These are phyloP conservation scores for Eulithis prunata DNA, from an alignment of 2,888 invertebrate genomes.

Conservation along the genomic window DNA sequence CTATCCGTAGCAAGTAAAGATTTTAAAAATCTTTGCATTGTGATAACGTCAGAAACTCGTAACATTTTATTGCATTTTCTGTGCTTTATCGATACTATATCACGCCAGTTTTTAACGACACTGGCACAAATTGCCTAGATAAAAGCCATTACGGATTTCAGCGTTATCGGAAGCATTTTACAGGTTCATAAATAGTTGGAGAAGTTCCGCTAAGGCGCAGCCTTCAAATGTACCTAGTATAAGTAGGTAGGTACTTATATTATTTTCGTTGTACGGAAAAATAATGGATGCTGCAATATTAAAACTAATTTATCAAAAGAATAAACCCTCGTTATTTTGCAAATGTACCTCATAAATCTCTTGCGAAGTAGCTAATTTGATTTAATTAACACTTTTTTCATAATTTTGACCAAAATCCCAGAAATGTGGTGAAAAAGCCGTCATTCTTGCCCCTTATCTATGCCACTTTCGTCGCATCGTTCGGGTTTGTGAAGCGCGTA, in stretches of 20 bases:
- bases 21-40: background rate
- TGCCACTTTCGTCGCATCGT: conserved; percentile 32
- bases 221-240: background rate
- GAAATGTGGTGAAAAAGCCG: conserved; percentile 17
- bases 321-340: background rate
- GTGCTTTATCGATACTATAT: conserved; percentile 42
- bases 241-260: background rate
- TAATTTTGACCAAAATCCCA: background rate
- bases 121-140: conserved; percentile 52
- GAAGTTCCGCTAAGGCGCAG: conserved; percentile 8
- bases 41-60: conserved; percentile 5
- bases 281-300: background rate
- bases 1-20: no score
- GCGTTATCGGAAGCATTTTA: conserved; percentile 62
- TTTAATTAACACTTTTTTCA: background rate
- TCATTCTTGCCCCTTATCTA: conserved; percentile 27
- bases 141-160: conserved; percentile 57
- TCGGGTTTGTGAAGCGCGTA: conserved; percentile 43
- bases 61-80: conserved; percentile 3
- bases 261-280: background rate
- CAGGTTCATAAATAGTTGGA: conserved; percentile 64
- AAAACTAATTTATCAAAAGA: background rate
- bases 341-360: no score
- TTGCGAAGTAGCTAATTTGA: no score
- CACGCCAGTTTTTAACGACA: conserved; percentile 53